Evolutionary conservation across 2,797 vertebrate species (phyloP).

Genomic region (Nyctalus aviator): DNA sequence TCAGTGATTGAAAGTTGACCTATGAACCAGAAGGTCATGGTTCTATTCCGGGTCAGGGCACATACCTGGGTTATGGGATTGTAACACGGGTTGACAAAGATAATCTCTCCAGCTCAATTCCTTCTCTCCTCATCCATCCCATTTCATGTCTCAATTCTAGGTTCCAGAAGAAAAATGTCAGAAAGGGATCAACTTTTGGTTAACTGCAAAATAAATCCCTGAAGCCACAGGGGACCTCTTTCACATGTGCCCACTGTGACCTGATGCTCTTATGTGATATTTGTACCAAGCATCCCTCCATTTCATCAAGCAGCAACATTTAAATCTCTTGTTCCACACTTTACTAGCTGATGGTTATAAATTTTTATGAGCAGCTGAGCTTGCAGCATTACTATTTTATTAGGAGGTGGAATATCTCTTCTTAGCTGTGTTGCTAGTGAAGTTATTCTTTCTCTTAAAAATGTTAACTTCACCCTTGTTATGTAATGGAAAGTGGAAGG

Average conservation of each 20-base stretch:
- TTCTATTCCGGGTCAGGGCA: too few species aligned
- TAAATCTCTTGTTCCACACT: constrained; percentile 88
- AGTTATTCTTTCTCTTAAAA: constrained; percentile 81
- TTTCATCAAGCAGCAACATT: constrained; percentile 68
- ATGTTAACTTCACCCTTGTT: constrained; percentile 81
- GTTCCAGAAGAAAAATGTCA: not conserved
- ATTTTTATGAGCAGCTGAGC: constrained; percentile 90
- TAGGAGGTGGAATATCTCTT: constrained; percentile 86
- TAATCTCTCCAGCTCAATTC: not conserved
- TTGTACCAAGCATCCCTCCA: not conserved
- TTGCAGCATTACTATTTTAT: constrained; percentile 91
- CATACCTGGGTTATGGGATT: not conserved
- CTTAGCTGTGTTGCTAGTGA: constrained; percentile 83
- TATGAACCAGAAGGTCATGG: too few species aligned
- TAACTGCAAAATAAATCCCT: not conserved
- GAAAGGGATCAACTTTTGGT: not conserved
- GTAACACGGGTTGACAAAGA: not conserved
- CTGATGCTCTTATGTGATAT: not conserved
- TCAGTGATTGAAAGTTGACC: too few species aligned
- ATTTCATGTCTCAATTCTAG: not conserved
- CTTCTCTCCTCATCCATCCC: not conserved
- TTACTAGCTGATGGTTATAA: constrained; percentile 88
- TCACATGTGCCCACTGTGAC: not conserved
- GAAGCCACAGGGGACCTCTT: not conserved
- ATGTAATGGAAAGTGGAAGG: constrained; percentile 78